These are phyloP conservation scores for cat (Felis catus) DNA, from an alignment of 2,113 vertebrate species.

Conservation along the genomic window F.catus_Fca126_mat1.0 CM031425.1:52029501-52030000, in stretches of 20 bases:
- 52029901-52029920: not conserved
- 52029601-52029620: no score
- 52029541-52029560: not conserved
- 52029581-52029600: no score
- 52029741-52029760: no score
- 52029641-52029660: no score
- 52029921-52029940: not conserved
- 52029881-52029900: not conserved
- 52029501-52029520: not conserved
- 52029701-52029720: no score
- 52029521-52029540: not conserved
- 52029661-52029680: no score
- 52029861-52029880: not conserved
- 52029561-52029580: no score
- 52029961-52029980: not conserved
- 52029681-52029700: no score
- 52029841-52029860: not conserved
- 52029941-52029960: not conserved
- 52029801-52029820: not conserved
- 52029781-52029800: not conserved
- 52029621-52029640: no score
- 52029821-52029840: not conserved
- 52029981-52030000: not conserved
- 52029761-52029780: no score
- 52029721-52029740: no score